Base-by-base conservation (phyloP, 2,113 vertebrate species). In the Coptodon rendalli region DNA sequence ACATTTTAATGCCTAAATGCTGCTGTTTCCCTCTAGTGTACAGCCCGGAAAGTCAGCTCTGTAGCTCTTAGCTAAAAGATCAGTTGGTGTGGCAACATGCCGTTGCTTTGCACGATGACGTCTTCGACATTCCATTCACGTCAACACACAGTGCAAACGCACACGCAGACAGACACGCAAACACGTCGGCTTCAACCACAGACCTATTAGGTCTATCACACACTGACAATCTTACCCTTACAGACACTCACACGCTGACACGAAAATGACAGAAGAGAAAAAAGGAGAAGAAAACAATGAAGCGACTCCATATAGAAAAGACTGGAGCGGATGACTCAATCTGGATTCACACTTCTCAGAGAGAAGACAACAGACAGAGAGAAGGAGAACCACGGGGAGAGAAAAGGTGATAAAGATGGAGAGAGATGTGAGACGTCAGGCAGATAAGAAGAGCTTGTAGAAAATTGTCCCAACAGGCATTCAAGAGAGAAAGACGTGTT, bases 71-170 rank as follows among this genome's bases (percentile, higher is more conserved):
- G 9, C 29, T 53, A 85, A 89, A 53, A 66, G 81, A 91, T 91
- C 87, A 68, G 94, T 85, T 78, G 84, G 82, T 84, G 82, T 56
- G 86, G 87, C 87, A 89, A 80, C 83, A 61, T 57, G 56, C 50
- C 89, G 86, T 84, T 86, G 86, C 86, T 82, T 83, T 68, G 82
- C 45, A 76, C 13, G 45, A 34, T 91, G 90, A 90, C 59, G 54
- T 87, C 78, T 92, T 92, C 93, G 52, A 84, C 81, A 91, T 88
- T 90, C 81, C 6, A 19, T 87, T 89, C 87, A 92, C 86, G 83
- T 92, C 89, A 89, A 82, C 38, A 63, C 11, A 6, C 17, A 10
- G 29, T 5, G 34, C 36, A 88, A 61, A 50, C 8, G 29, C 48
- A 40, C 86, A 66, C 29, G 16, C 56, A 57, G 9, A 50, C 7